Evolutionary conservation across 2,888 invertebrate species (phyloP), one percentile per base, ranked within the genome.

Genomic region (Meteorus cinctellus): DNA sequence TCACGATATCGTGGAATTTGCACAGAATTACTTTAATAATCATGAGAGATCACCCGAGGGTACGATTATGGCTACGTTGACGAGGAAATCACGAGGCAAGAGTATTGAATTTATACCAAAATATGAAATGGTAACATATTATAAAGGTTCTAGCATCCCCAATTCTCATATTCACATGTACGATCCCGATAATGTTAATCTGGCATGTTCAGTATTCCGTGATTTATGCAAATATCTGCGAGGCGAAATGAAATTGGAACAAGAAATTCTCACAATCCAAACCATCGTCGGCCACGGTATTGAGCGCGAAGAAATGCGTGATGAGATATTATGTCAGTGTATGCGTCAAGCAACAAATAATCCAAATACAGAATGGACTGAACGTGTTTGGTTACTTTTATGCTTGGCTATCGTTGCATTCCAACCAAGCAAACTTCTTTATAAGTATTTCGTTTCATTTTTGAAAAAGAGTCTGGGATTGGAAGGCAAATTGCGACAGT

Each of bases 151-250:
- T 85, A 94, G 94, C 76, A 98, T 98, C 82, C 96, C 97, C 0
- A 96, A 96, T 71, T 97, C 98, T 0, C 98, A 98, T 89, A 95
- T 98, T 84, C 97, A 97, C 85, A 93, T 98, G 92, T 97, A 97
- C 88, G 98, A 98, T 90, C 97, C 97, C 0, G 97, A 98, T 88
- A 98, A 98, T 88, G 94, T 97, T 51, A 94, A 95, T 69, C 93
- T 97, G 0, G 97, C 98, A 4, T 97, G 97, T 85, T 94, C 93
- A 80, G 95, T 97, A 80, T 98, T 98, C 89, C 93, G 97, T 90
- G 97, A 98, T 86, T 90, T 98, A 14, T 96, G 95, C 86, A 96
- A 96, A 84, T 97, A 97, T 87, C 94, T 96, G 88, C 93, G 96
- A 24, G 97, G 97, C 0, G 98, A 98, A 89, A 89, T 96, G 85